A percentile compares a stretch with the other conserved stretches of the same genome.
These are phyloP conservation scores for Vanacampus margaritifer DNA, from an alignment of 2,113 vertebrate genomes.

Conservation along the genomic window DNA sequence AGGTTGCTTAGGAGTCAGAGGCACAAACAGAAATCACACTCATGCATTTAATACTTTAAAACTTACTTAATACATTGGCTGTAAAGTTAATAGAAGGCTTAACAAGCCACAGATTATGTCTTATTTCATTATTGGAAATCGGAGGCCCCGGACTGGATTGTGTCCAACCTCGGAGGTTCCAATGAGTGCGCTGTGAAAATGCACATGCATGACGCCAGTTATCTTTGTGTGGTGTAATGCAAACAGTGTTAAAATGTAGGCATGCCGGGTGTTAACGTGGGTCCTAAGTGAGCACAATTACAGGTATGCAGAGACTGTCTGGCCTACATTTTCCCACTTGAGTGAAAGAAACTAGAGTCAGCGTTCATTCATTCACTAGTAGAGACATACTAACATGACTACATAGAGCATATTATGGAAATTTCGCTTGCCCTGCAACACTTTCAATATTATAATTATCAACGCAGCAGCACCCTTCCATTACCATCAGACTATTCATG, in stretches of 20 bases:
- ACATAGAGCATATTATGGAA: not conserved
- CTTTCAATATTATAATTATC: not conserved
- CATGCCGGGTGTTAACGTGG: not conserved
- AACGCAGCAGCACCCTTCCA: not conserved
- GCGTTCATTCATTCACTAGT: no score
- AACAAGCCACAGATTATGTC: no score
- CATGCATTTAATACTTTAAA: no score
- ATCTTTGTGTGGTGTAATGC: no score
- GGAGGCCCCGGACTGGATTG: not conserved
- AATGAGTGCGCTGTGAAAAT: not conserved
- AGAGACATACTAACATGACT: no score
- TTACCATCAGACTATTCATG: not conserved
- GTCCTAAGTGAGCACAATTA: not conserved
- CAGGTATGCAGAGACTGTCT: not conserved
- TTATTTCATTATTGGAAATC: no score
- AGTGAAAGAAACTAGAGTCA: not conserved
- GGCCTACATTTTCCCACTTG: not conserved
- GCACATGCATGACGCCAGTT: not conserved
- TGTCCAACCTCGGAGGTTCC: not conserved
- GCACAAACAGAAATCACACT: no score
- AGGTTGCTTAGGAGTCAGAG: conserved; percentile 3
- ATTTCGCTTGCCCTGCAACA: not conserved
- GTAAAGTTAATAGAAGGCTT: no score
- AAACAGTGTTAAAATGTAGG: not conserved
- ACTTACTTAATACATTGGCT: no score